phyloP scores from a whole-genome alignment of 2,113 vertebrate species.

The Hemiscyllium ocellatum region DNA sequence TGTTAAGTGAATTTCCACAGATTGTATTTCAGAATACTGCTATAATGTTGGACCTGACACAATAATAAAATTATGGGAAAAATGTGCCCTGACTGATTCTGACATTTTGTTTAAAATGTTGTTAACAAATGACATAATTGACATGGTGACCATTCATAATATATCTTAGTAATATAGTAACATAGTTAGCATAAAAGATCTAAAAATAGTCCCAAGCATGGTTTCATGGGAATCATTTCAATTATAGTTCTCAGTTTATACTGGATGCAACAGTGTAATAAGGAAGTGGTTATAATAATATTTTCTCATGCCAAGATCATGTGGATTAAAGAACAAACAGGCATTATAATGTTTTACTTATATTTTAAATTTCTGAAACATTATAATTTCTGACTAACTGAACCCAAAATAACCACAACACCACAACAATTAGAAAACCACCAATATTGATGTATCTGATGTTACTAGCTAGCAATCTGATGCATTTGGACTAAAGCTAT shows the following conservation, averaged over 20 bases:
- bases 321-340: background rate
- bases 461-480: background rate
- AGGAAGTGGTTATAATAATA: background rate
- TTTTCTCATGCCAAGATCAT: background rate
- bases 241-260: background rate
- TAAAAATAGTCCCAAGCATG: background rate
- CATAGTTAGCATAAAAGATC: background rate
- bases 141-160: background rate
- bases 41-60: background rate
- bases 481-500: background rate
- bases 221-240: background rate
- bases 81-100: background rate
- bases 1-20: background rate
- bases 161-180: background rate
- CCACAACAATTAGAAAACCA: background rate
- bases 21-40: background rate
- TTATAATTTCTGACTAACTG: background rate
- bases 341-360: background rate
- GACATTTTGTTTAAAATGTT: background rate
- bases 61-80: background rate
- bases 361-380: background rate
- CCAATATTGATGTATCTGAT: background rate
- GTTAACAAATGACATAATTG: background rate
- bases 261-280: background rate
- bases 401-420: background rate